Conservation (phyloP, 2,888 invertebrate genomes). For the Litoditis marina region DNA sequence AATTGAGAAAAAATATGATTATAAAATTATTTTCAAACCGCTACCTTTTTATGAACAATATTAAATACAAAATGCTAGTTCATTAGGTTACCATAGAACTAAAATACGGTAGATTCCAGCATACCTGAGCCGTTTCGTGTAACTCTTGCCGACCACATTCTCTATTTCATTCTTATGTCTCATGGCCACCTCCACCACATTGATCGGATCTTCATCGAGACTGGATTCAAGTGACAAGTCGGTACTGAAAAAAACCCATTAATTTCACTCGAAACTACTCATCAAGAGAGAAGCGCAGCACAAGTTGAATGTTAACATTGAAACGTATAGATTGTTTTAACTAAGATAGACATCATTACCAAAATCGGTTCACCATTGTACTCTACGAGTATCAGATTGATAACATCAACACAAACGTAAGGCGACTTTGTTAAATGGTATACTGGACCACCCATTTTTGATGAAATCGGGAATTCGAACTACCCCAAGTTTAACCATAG, state of each 20-base stretch:
- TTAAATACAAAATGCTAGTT: background rate
- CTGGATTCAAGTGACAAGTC: constrained; percentile 32
- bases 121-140: constrained; percentile 35
- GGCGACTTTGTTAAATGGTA: too few species aligned
- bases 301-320: constrained; percentile 12
- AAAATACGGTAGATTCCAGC: background rate
- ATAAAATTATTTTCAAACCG: too few species aligned
- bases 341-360: background rate
- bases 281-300: background rate
- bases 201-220: constrained; percentile 21
- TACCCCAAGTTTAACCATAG: too few species aligned
- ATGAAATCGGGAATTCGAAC: too few species aligned
- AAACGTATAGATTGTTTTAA: background rate
- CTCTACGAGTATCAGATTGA: too few species aligned
- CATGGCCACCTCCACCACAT: constrained; percentile 47
- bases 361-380: too few species aligned
- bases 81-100: constrained; percentile 2
- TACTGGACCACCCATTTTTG: too few species aligned
- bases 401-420: too few species aligned
- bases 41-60: background rate
- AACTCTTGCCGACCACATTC: constrained; percentile 37
- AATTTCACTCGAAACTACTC: too few species aligned
- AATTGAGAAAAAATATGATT: background rate
- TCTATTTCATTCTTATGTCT: constrained; percentile 47
- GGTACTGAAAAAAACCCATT: constrained; percentile 26